A percentile compares a stretch with the other conserved stretches of the same genome.
phyloP scores from a whole-genome alignment of 2,888 invertebrate genomes.

The Dusona sp. region DNA sequence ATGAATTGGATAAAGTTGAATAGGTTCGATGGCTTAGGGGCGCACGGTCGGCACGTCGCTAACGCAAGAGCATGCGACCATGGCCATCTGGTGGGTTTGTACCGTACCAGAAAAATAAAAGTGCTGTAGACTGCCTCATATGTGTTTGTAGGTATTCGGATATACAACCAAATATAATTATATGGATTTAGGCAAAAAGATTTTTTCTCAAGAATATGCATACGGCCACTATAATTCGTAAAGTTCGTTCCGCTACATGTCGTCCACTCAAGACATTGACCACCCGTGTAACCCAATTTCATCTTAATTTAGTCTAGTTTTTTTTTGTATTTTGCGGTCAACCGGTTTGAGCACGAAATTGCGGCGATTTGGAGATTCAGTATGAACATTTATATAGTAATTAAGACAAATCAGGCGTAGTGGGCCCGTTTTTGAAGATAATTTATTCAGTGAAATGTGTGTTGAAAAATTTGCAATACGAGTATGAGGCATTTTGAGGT shows the following conservation, averaged over 20 bases:
- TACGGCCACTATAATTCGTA: slow-evolving; percentile 29
- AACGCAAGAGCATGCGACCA: too few species aligned
- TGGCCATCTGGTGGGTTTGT: too few species aligned
- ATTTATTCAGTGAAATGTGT: neutral
- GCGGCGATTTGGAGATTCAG: neutral
- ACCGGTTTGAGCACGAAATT: slow-evolving; percentile 43
- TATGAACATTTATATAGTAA: neutral
- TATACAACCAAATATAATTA: too few species aligned
- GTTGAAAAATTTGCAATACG: neutral
- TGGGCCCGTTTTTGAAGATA: neutral
- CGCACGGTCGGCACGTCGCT: too few species aligned
- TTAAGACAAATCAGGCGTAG: slow-evolving; percentile 1
- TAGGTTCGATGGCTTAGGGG: too few species aligned
- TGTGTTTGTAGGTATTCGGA: too few species aligned
- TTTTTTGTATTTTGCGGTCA: slow-evolving; percentile 20
- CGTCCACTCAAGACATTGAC: slow-evolving; percentile 20
- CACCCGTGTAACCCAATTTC: slow-evolving; percentile 46
- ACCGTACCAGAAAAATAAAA: too few species aligned
- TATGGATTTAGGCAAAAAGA: too few species aligned
- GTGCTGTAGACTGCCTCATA: too few species aligned
- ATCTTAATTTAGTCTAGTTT: slow-evolving; percentile 3
- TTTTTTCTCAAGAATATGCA: too few species aligned
- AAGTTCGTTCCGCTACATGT: slow-evolving; percentile 32
- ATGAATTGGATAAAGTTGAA: too few species aligned
- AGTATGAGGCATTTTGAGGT: neutral